phyloP scores from a whole-genome alignment of 1,140 invertebrate species.

The Trichogramma pretiosum region DNA sequence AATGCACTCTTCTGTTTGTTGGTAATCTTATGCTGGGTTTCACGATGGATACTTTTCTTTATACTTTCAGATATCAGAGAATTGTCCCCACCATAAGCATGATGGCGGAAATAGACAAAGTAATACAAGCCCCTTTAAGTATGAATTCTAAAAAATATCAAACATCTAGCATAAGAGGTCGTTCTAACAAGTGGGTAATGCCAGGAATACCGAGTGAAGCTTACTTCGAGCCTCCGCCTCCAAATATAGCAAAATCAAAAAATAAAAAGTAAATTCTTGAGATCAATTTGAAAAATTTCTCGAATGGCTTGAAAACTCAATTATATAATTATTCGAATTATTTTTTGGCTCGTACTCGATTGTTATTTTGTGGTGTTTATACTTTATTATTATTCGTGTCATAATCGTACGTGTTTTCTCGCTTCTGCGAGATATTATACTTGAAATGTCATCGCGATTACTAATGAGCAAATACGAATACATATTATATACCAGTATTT shows the following conservation, averaged over 20 bases:
- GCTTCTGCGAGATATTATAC: no score
- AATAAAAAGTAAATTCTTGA: conserved; percentile 28
- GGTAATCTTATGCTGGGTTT: no score
- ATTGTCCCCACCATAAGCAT: conserved; percentile 26
- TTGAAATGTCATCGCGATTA: no score
- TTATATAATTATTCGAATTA: no score
- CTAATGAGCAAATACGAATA: no score
- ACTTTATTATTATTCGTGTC: no score
- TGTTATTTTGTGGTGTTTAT: no score
- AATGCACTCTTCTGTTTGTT: no score
- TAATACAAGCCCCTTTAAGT: conserved; percentile 22
- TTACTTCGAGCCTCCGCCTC: conserved; percentile 23
- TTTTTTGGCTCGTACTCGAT: no score
- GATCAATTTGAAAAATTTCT: conserved; percentile 1
- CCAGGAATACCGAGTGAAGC: conserved; percentile 34
- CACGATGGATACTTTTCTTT: conserved; percentile 19
- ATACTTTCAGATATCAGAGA: conserved; percentile 31
- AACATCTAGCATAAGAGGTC: conserved; percentile 37
- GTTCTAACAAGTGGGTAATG: conserved; percentile 40
- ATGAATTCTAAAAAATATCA: conserved; percentile 36
- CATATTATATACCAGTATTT: no score
- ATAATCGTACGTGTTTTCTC: no score
- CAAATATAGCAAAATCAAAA: conserved; percentile 27
- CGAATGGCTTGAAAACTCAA: no score
- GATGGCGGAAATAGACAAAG: conserved; percentile 28